Evolutionary conservation across 2,888 invertebrate genomes (phyloP), one percentile per base, ranked within the genome.

Genomic region (Cephus runcator): DNA sequence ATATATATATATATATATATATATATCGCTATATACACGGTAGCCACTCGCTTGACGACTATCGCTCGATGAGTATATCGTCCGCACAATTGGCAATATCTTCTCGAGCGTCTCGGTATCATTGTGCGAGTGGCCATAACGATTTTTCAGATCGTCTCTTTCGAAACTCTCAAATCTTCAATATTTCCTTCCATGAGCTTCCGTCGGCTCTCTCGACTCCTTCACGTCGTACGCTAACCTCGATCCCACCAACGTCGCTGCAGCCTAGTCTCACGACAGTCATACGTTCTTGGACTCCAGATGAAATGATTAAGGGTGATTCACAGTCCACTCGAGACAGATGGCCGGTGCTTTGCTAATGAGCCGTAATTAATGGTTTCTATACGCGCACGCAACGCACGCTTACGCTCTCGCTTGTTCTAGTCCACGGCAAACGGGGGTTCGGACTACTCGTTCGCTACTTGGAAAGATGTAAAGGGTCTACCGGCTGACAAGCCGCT

Each of bases 261-360:
- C 15, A 40, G 15, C 40, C 40, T 40, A 40, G 40, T 40, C 40
- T 40, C 40, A 56, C 74, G 77, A 77, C 82, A 83, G 79, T 82
- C 81, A 82, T 78, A 15, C 81, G 81, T 81, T 79, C 80, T 78
- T 76, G 81, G 82, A 81, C 87, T 86, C 84, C 83, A 88, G 89
- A 90, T 90, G 88, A 89, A 90, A 90, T 88, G 90, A 90, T 90
- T 90, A 90, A 90, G 89, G 89, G 87, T 89, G 89, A 90, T 90
- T 90, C 90, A 90, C 88, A 89, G 86, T 86, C 85, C 84, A 84
- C 87, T 86, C 85, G 85, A 87, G 89, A 90, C 90, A 90, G 89
- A 90, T 90, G 90, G 88, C 87, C 87, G 89, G 88, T 88, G 89
- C 90, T 88, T 87, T 88, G 86, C 89, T 90, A 90, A 90, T 90